Evolutionary conservation across 2,797 vertebrate genomes (phyloP).

Genomic region (Eulemur coronatus): DNA sequence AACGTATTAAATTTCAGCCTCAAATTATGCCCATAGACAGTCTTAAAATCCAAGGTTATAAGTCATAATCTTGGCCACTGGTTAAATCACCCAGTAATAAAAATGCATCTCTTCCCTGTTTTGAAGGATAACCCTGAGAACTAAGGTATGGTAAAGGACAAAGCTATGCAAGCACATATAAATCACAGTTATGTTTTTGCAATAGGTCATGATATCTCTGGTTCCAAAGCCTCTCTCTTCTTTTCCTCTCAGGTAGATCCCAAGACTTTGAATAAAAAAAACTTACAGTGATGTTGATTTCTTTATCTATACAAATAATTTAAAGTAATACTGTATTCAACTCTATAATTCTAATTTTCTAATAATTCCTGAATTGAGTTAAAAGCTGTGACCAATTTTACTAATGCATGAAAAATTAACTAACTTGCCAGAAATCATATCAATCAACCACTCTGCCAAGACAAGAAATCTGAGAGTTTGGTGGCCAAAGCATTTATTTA

Average conservation of each 20-base stretch:
- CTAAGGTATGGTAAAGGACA: constrained; percentile 50
- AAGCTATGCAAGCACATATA: constrained; percentile 39
- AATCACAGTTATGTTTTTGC: constrained; percentile 48
- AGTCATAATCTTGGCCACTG: constrained; percentile 60
- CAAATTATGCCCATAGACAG: constrained; percentile 50
- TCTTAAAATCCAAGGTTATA: constrained; percentile 68
- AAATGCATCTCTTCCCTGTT: constrained; percentile 57
- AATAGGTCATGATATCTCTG: not conserved
- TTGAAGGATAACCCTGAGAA: constrained; percentile 61
- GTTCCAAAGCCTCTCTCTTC: not conserved
- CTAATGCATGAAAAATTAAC: not conserved
- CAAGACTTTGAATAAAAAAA: not conserved
- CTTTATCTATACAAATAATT: not conserved
- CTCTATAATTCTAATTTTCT: not conserved
- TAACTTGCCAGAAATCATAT: not conserved
- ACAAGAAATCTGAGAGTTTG: constrained; percentile 1
- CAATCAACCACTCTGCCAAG: not conserved
- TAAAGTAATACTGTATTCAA: not conserved
- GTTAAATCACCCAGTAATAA: constrained; percentile 72
- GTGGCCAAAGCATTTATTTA: not conserved
- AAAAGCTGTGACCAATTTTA: not conserved
- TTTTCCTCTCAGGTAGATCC: not conserved
- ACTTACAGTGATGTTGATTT: not conserved
- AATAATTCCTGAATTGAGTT: not conserved
- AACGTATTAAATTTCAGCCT: constrained; percentile 60